phyloP scores from a whole-genome alignment of 2,113 vertebrate species.

The Ctenomys sociabilis region DNA sequence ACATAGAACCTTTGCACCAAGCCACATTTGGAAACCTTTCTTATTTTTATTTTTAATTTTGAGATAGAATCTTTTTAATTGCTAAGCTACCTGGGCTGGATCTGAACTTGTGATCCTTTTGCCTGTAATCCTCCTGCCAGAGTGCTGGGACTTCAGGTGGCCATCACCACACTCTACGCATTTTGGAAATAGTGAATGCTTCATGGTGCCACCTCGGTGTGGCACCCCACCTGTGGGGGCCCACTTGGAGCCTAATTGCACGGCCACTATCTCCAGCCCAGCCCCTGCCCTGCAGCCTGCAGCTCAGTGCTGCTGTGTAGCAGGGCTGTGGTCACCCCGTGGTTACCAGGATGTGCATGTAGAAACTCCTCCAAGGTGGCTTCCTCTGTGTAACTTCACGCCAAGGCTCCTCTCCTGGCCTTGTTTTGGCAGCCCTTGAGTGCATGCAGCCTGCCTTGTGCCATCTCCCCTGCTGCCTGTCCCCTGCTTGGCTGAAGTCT shows the following conservation, averaged over 20 bases:
- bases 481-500: neutral
- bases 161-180: accelerated
- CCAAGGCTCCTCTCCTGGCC: neutral
- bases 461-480: neutral
- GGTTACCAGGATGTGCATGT: neutral
- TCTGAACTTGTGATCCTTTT: neutral
- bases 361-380: neutral
- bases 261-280: neutral
- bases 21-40: neutral
- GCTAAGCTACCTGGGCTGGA: neutral
- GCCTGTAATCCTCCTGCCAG: neutral
- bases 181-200: neutral
- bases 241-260: accelerated
- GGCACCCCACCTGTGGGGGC: too few relatives aligned
- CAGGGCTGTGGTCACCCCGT: neutral
- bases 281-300: neutral
- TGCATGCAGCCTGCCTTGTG: neutral
- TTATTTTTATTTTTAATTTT: neutral
- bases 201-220: accelerated
- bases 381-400: too few relatives aligned
- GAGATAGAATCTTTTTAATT: neutral
- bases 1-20: neutral
- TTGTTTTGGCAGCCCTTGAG: neutral
- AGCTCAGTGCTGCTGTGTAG: neutral
- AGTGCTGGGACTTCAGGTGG: neutral